phyloP scores from a whole-genome alignment of 2,113 vertebrate species.

The Colius striatus region DNA sequence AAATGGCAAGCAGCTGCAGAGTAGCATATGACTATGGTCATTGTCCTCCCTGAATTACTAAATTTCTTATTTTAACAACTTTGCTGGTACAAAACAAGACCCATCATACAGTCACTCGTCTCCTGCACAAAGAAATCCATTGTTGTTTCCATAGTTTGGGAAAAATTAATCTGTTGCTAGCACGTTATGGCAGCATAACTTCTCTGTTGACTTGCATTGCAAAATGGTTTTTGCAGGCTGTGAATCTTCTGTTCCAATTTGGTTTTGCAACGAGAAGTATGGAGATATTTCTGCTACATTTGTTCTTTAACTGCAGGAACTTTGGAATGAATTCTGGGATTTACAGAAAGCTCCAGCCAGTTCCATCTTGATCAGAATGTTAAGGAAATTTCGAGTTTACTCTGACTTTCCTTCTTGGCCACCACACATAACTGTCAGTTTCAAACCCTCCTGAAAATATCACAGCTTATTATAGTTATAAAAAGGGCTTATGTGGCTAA shows the following conservation, averaged over 20 bases:
- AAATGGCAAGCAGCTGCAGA: conserved; percentile 60
- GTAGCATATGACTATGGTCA: conserved; percentile 49
- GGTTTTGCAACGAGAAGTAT: not conserved
- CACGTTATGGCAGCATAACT: not conserved
- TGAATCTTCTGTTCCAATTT: not conserved
- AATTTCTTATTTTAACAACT: conserved; percentile 57
- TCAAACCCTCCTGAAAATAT: not conserved
- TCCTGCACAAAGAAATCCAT: conserved; percentile 18
- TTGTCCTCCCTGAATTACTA: conserved; percentile 51
- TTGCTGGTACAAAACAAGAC: not conserved
- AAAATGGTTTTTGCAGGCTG: not conserved
- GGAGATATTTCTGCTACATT: not conserved
- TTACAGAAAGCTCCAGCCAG: not conserved
- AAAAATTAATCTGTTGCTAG: conserved; percentile 10
- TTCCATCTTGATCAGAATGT: not conserved
- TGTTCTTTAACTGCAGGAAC: not conserved
- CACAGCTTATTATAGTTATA: not conserved
- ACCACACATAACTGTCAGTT: not conserved
- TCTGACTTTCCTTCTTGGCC: not conserved
- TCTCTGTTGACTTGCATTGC: conserved; percentile 33
- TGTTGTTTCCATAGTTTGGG: conserved; percentile 28
- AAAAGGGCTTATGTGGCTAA: not conserved
- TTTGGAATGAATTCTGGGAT: not conserved
- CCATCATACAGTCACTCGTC: conserved; percentile 1
- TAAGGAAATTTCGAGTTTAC: not conserved